Conservation (phyloP, 1,140 invertebrate species). For the Zaprionus taronus region DNA sequence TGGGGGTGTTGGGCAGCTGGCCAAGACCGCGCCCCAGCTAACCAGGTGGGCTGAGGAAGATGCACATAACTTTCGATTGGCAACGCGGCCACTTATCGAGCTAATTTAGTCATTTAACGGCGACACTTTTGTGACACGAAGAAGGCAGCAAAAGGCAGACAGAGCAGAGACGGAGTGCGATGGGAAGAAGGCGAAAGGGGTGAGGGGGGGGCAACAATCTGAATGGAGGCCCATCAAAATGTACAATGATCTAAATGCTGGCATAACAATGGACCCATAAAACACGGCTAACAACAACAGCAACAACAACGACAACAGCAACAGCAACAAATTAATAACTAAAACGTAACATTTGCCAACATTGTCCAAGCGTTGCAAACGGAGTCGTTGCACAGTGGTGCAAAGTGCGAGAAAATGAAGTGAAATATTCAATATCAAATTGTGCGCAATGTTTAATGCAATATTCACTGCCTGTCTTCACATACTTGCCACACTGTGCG, state of each 20-base stretch:
- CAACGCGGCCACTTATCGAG: background rate
- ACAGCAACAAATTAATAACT: conserved; percentile 62
- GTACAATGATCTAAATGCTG: conserved; percentile 59
- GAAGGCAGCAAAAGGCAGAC: background rate
- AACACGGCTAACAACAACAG: conserved; percentile 44
- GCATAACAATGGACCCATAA: conserved; percentile 71
- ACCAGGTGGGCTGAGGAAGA: conserved; percentile 19
- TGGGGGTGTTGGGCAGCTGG: conserved; percentile 36
- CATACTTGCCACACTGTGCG: conserved; percentile 21
- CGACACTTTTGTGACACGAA: background rate
- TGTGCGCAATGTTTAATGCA: background rate
- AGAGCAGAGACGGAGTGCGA: background rate
- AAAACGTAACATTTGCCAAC: conserved; percentile 63
- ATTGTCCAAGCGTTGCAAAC: conserved; percentile 60
- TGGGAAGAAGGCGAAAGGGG: too few species aligned
- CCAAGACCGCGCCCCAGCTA: conserved; percentile 37
- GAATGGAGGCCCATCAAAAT: conserved; percentile 22
- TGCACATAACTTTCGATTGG: conserved; percentile 24
- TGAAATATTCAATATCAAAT: background rate
- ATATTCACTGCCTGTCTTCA: background rate
- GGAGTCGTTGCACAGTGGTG: conserved; percentile 36
- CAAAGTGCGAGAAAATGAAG: background rate
- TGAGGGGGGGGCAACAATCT: background rate
- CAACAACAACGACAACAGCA: conserved; percentile 32
- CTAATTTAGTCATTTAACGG: conserved; percentile 2